A percentile compares a stretch with the other conserved stretches of the same genome.
These are phyloP conservation scores for Meiosimyza decipiens DNA, from an alignment of 2,888 invertebrate species.

Conservation along the genomic window DNA sequence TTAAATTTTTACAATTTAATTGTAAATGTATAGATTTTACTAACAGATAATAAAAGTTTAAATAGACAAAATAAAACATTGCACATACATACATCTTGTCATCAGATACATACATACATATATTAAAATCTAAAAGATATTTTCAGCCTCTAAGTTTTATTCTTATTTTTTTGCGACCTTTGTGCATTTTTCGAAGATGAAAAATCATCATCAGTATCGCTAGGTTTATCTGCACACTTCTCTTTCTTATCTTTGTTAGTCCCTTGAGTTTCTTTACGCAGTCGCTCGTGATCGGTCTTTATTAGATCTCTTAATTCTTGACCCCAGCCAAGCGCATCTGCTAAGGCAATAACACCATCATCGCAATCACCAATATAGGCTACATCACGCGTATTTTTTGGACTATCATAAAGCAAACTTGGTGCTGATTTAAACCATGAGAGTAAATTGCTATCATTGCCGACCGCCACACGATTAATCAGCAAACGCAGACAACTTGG, in stretches of 20 bases:
- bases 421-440: conserved; percentile 65
- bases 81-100: too few species aligned
- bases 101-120: too few species aligned
- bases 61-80: too few species aligned
- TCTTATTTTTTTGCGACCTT: too few species aligned
- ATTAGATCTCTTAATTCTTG: conserved; percentile 74
- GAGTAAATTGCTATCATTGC: conserved; percentile 62
- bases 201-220: conserved; percentile 5
- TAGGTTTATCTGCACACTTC: conserved; percentile 7
- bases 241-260: background rate
- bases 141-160: too few species aligned
- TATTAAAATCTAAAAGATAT: too few species aligned
- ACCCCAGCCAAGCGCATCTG: conserved; percentile 83
- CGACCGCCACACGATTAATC: conserved; percentile 86
- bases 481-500: conserved; percentile 82
- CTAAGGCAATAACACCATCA: conserved; percentile 78
- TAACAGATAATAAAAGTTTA: too few species aligned
- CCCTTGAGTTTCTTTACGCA: conserved; percentile 59
- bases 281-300: conserved; percentile 70
- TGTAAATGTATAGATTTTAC: too few species aligned
- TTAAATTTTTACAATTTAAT: too few species aligned
- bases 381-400: conserved; percentile 77
- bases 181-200: too few species aligned
- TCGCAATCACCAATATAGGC: conserved; percentile 87
- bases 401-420: conserved; percentile 74